A percentile compares a stretch with the other conserved stretches of the same genome.
These are phyloP conservation scores for Enteromius mattozi DNA, from an alignment of 2,797 vertebrate genomes.

Conservation along the genomic window DNA sequence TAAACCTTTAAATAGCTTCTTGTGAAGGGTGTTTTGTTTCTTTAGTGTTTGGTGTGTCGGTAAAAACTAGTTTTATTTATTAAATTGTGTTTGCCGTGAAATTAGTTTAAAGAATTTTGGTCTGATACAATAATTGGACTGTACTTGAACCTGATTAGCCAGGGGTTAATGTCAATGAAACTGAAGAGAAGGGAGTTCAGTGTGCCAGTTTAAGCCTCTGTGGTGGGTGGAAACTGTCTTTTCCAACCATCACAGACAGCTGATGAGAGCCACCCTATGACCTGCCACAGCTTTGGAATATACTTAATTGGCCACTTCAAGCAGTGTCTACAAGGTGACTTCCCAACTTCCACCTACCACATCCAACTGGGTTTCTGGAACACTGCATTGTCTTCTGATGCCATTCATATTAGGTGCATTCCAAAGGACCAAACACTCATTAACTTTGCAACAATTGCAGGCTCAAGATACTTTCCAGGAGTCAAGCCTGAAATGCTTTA, in stretches of 20 bases:
- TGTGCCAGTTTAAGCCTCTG: not conserved
- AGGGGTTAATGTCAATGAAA: not conserved
- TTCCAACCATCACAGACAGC: not conserved
- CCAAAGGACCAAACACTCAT: not conserved
- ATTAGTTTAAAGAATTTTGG: not conserved
- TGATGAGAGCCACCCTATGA: conserved; percentile 22
- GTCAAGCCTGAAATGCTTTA: not conserved
- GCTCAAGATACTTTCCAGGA: not conserved
- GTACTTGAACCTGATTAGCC: not conserved
- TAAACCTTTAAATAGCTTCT: not conserved
- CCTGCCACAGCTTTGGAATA: not conserved
- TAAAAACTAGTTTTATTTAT: not conserved
- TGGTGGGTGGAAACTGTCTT: not conserved
- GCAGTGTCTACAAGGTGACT: conserved; percentile 29
- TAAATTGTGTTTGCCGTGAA: not conserved
- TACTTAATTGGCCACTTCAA: not conserved
- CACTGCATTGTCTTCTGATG: conserved; percentile 9
- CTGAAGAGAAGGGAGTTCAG: not conserved
- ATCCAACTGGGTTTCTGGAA: not conserved
- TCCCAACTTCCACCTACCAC: not conserved
- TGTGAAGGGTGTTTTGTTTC: not conserved
- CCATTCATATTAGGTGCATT: conserved; percentile 10
- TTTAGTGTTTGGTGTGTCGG: not conserved
- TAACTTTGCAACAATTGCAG: not conserved
- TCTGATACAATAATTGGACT: not conserved